phyloP scores from a whole-genome alignment of 2,797 vertebrate genomes.

The Anas georgica region DNA sequence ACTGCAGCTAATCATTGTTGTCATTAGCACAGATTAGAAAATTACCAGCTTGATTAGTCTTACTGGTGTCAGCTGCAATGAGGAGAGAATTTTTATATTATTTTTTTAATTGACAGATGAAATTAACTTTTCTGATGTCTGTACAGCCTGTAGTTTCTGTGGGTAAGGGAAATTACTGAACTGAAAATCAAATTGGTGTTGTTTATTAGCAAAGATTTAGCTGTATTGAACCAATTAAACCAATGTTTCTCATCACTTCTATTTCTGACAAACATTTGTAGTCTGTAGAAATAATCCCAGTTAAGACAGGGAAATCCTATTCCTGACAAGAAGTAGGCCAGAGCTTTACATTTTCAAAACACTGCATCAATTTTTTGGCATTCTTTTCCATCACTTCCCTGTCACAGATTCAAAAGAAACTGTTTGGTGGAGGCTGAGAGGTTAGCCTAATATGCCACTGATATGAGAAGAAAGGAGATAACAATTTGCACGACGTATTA shows the following conservation, averaged over 20 bases:
- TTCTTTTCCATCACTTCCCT: background rate
- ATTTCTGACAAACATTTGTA: background rate
- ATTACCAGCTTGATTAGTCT: background rate
- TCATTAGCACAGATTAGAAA: background rate
- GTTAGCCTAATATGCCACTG: background rate
- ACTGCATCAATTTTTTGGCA: background rate
- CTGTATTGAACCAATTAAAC: background rate
- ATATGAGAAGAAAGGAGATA: background rate
- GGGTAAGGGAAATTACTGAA: background rate
- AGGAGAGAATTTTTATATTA: background rate
- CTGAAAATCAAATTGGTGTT: background rate
- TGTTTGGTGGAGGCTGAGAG: background rate
- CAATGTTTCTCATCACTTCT: background rate
- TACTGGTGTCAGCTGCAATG: background rate
- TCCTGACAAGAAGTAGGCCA: background rate
- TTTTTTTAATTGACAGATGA: background rate
- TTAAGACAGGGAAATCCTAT: background rate
- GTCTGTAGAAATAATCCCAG: background rate
- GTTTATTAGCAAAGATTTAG: background rate
- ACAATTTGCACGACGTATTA: background rate
- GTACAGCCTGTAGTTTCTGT: background rate
- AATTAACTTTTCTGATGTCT: background rate
- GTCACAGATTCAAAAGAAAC: background rate
- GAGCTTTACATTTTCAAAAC: background rate
- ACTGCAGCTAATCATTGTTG: background rate